A percentile compares a stretch with the other conserved stretches of the same genome.
phyloP scores from a whole-genome alignment of 2,797 vertebrate species.

The Bufotes viridis region DNA sequence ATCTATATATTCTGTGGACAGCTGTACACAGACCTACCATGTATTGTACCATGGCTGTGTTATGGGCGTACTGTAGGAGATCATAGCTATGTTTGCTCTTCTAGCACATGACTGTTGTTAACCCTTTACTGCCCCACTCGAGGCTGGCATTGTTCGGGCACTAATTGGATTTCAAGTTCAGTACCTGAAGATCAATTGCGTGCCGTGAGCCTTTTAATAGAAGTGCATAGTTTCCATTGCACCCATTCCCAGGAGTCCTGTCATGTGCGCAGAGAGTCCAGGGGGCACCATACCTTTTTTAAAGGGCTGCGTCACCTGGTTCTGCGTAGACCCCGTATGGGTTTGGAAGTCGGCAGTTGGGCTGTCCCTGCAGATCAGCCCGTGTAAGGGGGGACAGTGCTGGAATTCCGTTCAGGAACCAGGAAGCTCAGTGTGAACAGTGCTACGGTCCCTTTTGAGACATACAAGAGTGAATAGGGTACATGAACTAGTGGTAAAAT shows the following conservation, averaged over 20 bases:
- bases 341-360: neutral
- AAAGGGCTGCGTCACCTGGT: neutral
- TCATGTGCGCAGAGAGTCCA: neutral
- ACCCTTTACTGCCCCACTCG: neutral
- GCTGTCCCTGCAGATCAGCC: too few relatives aligned
- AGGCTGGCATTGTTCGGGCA: neutral
- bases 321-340: neutral
- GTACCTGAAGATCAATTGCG: neutral
- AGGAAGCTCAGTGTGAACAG: neutral
- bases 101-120: neutral
- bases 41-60: neutral
- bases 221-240: neutral
- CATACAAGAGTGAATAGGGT: too few relatives aligned
- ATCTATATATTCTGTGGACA: neutral
- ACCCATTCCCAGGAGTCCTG: neutral
- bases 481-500: too few relatives aligned
- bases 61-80: neutral
- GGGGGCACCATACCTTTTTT: neutral
- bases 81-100: constrained; percentile 1
- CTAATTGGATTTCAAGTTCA: neutral
- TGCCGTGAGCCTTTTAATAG: constrained; percentile 1
- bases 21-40: neutral
- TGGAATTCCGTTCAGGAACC: neutral
- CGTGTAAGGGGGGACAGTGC: too few relatives aligned
- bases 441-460: neutral